Conservation (phyloP, 2,888 invertebrate genomes). For the Spicauda simplicius region DNA sequence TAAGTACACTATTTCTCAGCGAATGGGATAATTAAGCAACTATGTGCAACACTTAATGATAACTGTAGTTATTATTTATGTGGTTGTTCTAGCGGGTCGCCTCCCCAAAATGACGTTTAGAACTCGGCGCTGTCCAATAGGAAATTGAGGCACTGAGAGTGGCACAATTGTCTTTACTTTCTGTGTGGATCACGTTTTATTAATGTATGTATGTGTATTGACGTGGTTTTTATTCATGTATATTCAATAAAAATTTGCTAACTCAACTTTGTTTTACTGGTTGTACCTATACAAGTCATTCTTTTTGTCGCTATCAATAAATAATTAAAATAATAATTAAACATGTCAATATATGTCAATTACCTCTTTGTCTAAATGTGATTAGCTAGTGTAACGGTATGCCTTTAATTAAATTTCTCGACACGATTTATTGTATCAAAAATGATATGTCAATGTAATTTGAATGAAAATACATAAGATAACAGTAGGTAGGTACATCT, state of each 20-base stretch:
- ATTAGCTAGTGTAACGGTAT: no score
- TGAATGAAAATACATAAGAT: no score
- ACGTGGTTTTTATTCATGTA: slow-evolving; percentile 77
- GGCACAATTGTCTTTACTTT: slow-evolving; percentile 57
- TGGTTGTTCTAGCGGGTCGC: slow-evolving; percentile 8
- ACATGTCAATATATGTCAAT: no score
- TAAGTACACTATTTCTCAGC: slow-evolving; percentile 3
- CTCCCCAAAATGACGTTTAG: slow-evolving; percentile 11
- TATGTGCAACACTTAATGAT: slow-evolving; percentile 6
- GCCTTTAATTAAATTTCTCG: no score
- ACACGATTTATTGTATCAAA: no score
- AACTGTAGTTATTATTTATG: slow-evolving; percentile 11
- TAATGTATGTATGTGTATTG: slow-evolving; percentile 73
- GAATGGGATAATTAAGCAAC: neutral
- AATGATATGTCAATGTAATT: no score
- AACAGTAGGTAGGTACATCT: no score
- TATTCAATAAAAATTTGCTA: slow-evolving; percentile 73
- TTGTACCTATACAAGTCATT: no score
- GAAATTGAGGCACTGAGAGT: slow-evolving; percentile 60
- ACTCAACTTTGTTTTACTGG: slow-evolving; percentile 52
- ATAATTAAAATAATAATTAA: neutral
- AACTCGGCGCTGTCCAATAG: slow-evolving; percentile 3
- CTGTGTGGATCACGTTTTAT: slow-evolving; percentile 69
- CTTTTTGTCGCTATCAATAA: neutral
- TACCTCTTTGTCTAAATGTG: no score